These are phyloP conservation scores for Strigamia maritima DNA, from an alignment of 2,888 invertebrate genomes.

Conservation along the genomic window DNA sequence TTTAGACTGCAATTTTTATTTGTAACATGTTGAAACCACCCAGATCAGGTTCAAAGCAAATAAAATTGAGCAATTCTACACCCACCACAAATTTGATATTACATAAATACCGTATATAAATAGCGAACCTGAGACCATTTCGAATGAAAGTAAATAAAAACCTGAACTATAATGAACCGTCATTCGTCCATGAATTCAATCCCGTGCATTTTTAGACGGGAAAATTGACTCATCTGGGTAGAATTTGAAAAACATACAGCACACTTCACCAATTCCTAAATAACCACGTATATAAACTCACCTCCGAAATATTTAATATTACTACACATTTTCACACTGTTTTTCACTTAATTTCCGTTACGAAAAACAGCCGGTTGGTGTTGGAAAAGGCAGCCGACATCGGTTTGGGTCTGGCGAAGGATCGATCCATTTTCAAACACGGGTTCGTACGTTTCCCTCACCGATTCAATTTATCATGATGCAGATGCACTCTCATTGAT, in stretches of 20 bases:
- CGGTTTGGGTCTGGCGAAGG: neutral
- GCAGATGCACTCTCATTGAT: neutral
- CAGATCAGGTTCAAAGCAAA: neutral
- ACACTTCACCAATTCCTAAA: neutral
- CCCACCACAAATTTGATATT: neutral
- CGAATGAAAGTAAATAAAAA: neutral
- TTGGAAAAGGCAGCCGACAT: constrained; percentile 14
- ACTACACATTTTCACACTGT: neutral
- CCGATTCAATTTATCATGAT: neutral
- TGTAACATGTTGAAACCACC: neutral
- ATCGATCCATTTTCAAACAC: neutral
- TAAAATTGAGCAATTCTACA: neutral
- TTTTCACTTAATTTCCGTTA: neutral
- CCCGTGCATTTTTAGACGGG: neutral
- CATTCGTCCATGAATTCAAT: neutral
- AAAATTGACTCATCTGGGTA: neutral
- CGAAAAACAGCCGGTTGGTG: constrained; percentile 22
- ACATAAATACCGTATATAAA: neutral
- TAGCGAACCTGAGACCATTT: neutral
- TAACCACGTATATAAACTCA: neutral
- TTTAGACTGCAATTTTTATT: neutral
- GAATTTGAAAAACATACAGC: neutral
- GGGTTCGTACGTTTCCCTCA: neutral
- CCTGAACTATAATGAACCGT: neutral
- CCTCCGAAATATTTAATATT: neutral